A percentile compares a stretch with the other conserved stretches of the same genome.
Conservation (phyloP, 2,113 vertebrate species). For the Heterotis niloticus region DNA sequence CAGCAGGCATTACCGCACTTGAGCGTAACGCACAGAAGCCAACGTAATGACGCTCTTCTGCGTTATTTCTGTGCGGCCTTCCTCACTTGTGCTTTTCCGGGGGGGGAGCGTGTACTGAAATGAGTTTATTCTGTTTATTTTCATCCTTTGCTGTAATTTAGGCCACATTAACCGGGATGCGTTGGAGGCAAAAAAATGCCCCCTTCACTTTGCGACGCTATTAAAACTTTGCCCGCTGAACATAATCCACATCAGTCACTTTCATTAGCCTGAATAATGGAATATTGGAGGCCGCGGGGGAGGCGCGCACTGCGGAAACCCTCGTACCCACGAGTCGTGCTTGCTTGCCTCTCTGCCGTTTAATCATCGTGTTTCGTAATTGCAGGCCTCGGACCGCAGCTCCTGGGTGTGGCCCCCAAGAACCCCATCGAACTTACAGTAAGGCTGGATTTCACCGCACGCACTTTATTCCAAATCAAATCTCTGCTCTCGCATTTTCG, state of each 20-base stretch:
- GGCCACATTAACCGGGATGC: constrained; percentile 59
- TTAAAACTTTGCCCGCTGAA: constrained; percentile 57
- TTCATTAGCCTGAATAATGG: constrained; percentile 65
- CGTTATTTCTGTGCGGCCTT: constrained; percentile 39
- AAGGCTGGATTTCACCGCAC: constrained; percentile 60
- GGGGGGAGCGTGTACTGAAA: constrained; percentile 45
- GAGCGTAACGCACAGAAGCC: constrained; percentile 16
- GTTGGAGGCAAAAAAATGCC: constrained; percentile 50
- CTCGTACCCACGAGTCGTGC: constrained; percentile 28
- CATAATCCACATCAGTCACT: constrained; percentile 66
- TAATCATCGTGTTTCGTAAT: constrained; percentile 69
- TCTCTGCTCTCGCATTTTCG: constrained; percentile 32
- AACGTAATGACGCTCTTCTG: constrained; percentile 42
- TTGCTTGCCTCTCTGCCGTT: constrained; percentile 43
- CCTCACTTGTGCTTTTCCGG: constrained; percentile 21
- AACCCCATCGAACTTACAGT: constrained; percentile 94
- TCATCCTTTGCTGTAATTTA: constrained; percentile 63
- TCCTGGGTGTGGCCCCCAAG: constrained; percentile 90
- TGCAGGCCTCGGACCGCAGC: constrained; percentile 88
- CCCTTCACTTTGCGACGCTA: constrained; percentile 43
- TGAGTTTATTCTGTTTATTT: constrained; percentile 67
- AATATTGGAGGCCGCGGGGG: constrained; percentile 60
- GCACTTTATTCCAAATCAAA: constrained; percentile 33
- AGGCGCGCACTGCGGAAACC: constrained; percentile 36
- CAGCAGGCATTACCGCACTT: constrained; percentile 20